Base-by-base conservation (phyloP, 2,888 invertebrate genomes). In the Zonitis immaculata region DNA sequence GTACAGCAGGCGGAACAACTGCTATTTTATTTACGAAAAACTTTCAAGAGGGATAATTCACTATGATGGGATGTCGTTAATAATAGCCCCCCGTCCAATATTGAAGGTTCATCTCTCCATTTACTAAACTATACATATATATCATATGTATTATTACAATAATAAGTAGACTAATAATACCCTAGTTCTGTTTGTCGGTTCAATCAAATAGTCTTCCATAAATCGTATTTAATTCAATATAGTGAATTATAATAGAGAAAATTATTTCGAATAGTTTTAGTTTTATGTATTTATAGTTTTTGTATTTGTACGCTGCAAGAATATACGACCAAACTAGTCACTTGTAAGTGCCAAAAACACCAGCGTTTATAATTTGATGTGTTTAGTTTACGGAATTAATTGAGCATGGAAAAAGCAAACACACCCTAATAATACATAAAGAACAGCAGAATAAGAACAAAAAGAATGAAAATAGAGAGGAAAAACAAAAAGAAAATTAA, bases 21-120 rank as follows among this genome's bases (percentile, higher is more conserved):
- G 62, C 62, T 62, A 62, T 62, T 62, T 64, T 63, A 67, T 66
- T 65, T 63, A 60, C 58, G 62, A 60, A 62, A 64, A 66, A 61
- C 49, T 59, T 60, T 60, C 56, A 58, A 57, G 54, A 50, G 52
- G 47, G 52, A 47, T 47, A 47, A 52, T 51, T 51, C 42, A 42
- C 12, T n/a, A 25, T 39, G 18, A 39, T 20, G 39, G 39, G 35
- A 35, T 9, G 8, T 11, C 18, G 39, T 39, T 39, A 39, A 39
- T 35, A 16, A 18, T 20, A 18, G 1, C 9, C 20, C 18, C 39
- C 39, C n/a, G n/a, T n/a, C 20, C 39, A n/a, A 30, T n/a, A 30
- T 30, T n/a, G n/a, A n/a, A 12, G n/a, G 3, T n/a, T 30, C 30
- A 12, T 12, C 35, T 9, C 35, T 2, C 5, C 9, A 9, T 35